Evolutionary conservation across 2,797 vertebrate species (phyloP).

Genomic region (Emys orbicularis): DNA sequence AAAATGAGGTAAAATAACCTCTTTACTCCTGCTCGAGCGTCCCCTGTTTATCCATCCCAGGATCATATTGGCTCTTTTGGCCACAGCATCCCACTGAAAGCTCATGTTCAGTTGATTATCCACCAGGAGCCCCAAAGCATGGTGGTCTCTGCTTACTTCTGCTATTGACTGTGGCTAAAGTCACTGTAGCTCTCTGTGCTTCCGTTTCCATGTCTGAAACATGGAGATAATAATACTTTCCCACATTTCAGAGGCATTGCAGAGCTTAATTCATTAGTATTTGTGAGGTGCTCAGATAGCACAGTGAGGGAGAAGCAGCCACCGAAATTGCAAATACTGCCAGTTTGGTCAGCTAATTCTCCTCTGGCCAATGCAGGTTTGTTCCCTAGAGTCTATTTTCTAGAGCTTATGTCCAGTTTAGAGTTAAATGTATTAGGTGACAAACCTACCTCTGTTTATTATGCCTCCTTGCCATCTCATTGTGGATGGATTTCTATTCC

Average conservation of each 20-base stretch:
- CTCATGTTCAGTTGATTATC: not conserved
- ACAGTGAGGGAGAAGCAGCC: not conserved
- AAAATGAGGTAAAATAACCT: not conserved
- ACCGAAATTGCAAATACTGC: not conserved
- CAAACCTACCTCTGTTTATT: not conserved
- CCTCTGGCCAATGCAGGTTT: not conserved
- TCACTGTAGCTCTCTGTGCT: not conserved
- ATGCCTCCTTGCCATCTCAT: not conserved
- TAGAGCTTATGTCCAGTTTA: not conserved
- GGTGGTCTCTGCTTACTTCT: not conserved
- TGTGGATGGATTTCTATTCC: not conserved
- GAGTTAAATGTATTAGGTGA: not conserved
- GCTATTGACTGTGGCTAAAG: not conserved
- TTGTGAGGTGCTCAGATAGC: not conserved
- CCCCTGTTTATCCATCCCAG: not conserved
- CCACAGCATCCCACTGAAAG: not conserved
- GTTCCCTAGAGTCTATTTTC: not conserved
- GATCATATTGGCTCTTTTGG: not conserved
- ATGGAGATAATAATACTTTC: not conserved
- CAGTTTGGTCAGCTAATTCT: not conserved
- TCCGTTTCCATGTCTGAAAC: not conserved
- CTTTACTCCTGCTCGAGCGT: not conserved
- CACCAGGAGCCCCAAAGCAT: not conserved
- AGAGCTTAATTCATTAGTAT: accelerated
- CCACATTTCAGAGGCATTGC: not conserved